These are phyloP conservation scores for Proterorhinus semilunaris DNA, from an alignment of 2,113 vertebrate genomes.

Conservation along the genomic window DNA sequence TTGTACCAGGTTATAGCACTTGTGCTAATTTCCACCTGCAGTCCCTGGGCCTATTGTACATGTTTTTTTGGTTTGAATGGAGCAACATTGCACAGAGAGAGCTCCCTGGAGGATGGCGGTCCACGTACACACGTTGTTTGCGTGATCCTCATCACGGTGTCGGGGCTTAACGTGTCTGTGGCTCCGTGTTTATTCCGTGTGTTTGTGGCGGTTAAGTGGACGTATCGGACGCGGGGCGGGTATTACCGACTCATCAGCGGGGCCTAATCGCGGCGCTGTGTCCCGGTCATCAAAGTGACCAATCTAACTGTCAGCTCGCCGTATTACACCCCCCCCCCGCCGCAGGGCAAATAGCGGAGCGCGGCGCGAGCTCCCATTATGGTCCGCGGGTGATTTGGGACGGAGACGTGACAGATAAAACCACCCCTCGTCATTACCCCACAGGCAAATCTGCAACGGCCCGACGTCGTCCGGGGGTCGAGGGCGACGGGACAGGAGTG, in stretches of 20 bases:
- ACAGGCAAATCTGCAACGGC: slow-evolving; percentile 37
- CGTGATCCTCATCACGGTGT: not conserved
- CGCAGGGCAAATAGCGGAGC: slow-evolving; percentile 45
- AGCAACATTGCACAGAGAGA: too few relatives aligned
- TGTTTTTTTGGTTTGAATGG: too few relatives aligned
- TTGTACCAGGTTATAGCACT: too few relatives aligned
- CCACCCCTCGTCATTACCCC: slow-evolving; percentile 53
- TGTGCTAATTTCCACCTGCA: too few relatives aligned
- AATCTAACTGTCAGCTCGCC: slow-evolving; percentile 65
- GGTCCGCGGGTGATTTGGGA: slow-evolving; percentile 47
- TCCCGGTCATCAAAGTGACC: slow-evolving; percentile 62
- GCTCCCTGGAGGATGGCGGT: too few relatives aligned
- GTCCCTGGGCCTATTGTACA: too few relatives aligned
- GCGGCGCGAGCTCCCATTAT: slow-evolving; percentile 26
- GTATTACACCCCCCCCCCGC: slow-evolving; percentile 56
- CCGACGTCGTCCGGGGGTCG: too few relatives aligned
- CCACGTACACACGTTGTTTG: too few relatives aligned
- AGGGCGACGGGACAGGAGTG: too few relatives aligned
- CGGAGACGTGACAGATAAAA: slow-evolving; percentile 65
- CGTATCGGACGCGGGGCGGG: slow-evolving; percentile 37
- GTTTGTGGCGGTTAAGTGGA: slow-evolving; percentile 33
- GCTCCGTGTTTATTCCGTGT: slow-evolving; percentile 4
- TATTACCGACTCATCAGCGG: slow-evolving; percentile 45
- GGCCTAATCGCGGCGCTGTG: slow-evolving; percentile 59
- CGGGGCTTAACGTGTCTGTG: not conserved